Conservation (phyloP, 2,797 vertebrate genomes). For the Leontocebus nigricollis region DNA sequence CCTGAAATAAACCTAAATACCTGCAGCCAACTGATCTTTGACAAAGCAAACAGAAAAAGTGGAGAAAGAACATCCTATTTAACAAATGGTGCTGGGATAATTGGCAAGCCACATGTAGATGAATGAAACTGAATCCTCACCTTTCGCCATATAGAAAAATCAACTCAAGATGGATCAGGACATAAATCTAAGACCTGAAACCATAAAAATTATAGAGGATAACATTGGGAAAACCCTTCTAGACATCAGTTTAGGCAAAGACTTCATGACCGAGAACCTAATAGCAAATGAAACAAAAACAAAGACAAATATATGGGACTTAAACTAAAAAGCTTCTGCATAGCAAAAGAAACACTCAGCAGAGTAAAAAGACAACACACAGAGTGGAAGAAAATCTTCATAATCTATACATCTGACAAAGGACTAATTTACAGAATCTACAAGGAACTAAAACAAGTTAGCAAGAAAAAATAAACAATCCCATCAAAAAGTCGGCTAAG, state of each 20-base stretch:
- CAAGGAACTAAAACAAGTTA: background rate
- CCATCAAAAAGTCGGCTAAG: background rate
- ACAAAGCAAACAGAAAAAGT: background rate
- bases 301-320: background rate
- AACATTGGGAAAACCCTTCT: background rate
- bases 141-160: background rate
- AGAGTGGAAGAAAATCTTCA: background rate
- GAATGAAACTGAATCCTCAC: background rate
- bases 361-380: background rate
- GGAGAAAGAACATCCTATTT: background rate
- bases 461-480: background rate
- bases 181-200: background rate
- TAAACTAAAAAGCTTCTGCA: background rate
- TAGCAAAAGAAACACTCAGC: background rate
- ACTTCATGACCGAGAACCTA: background rate
- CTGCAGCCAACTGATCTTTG: background rate
- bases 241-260: background rate
- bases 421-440: background rate
- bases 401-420: background rate
- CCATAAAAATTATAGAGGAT: background rate
- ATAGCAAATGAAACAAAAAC: background rate
- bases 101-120: background rate
- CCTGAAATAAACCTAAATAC: background rate
- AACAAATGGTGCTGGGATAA: background rate
- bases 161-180: background rate